Base-by-base conservation (phyloP, 1,140 invertebrate genomes). In the Elysia chlorotica region DNA sequence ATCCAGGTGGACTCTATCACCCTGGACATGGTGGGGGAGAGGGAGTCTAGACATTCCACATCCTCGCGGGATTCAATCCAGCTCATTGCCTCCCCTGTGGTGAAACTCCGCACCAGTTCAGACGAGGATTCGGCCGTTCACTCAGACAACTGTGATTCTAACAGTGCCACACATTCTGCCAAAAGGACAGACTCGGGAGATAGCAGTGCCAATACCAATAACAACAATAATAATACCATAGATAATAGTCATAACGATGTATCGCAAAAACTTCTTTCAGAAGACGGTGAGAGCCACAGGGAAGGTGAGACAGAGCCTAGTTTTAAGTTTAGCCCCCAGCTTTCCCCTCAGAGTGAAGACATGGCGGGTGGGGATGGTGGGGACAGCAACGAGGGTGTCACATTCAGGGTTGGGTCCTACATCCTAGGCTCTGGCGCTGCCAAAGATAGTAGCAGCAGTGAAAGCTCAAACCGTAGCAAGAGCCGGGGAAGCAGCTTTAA, bases 401-500 rank as follows among this genome's bases (percentile, higher is more conserved):
- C 65, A 41, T 70, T 73, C 35, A 71, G 68, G 65, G 71, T 74
- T 17, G 74, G 61, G 3, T 28, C 41, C 33, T 59, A 35, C 30
- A 33, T 6, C 3, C 19, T 62, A 23, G 72, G 72, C 25, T 54
- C 33, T 37, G 72, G 69, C 19, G 69, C 33, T 23, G 28, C 57
- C 19, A 31, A 76, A 41, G 54, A 74, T 38, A 76, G 83, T 59
- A 84, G 80, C 72, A 83, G 82, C 70, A 86, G 81, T 76, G 84
- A 84, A 35, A 82, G 81, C 69, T 80, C 79, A 4, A 72, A 78
- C 25, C 81, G 79, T 30, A 83, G 80, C 74, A 87, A 87, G 79
- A 87, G 85, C 76, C 76, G 87, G 25, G 82, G 87, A 35, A 82
- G 85, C 63, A 88, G 87, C 77, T 89, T 91, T 73, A 84, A 84